Percentiles rank a stretch among this genome's conserved stretches.
Conservation (phyloP, 2,888 invertebrate species). For the Pterostichus madidus region DNA sequence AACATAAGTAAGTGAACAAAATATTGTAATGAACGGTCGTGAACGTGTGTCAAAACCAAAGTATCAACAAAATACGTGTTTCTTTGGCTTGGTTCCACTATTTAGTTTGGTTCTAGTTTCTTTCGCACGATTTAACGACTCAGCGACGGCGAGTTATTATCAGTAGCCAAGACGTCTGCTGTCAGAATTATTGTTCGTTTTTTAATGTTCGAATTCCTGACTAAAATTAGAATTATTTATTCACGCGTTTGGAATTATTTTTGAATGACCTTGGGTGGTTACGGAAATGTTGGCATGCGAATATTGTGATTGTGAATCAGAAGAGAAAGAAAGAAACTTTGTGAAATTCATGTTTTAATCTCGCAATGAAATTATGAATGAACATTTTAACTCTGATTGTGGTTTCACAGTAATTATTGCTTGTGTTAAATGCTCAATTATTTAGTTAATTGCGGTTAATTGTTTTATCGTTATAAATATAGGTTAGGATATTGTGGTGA, state of each 20-base stretch:
- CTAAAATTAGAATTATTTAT: conserved; percentile 37
- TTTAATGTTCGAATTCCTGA: conserved; percentile 1
- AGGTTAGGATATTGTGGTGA: too few species aligned
- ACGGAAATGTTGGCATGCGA: conserved; percentile 11
- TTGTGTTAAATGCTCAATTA: too few species aligned
- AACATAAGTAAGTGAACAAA: conserved; percentile 18
- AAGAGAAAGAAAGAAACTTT: conserved; percentile 2
- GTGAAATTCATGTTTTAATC: background rate
- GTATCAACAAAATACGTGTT: conserved; percentile 3
- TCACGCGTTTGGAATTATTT: conserved; percentile 25
- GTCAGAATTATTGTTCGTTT: conserved; percentile 33
- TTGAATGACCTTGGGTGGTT: conserved; percentile 22
- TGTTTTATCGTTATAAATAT: too few species aligned
- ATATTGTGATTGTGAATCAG: background rate
- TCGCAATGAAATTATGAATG: background rate
- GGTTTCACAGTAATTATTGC: background rate
- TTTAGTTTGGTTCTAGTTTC: background rate
- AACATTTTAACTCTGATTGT: background rate
- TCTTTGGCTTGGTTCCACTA: conserved; percentile 31
- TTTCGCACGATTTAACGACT: background rate
- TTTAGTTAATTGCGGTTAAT: too few species aligned
- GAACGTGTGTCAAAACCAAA: conserved; percentile 1
- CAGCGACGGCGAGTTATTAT: background rate
- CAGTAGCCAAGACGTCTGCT: conserved; percentile 26
- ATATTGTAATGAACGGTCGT: conserved; percentile 3